A percentile compares a stretch with the other conserved stretches of the same genome.
phyloP scores from a whole-genome alignment of 2,113 vertebrate species.

The Dissostichus mawsoni region DNA sequence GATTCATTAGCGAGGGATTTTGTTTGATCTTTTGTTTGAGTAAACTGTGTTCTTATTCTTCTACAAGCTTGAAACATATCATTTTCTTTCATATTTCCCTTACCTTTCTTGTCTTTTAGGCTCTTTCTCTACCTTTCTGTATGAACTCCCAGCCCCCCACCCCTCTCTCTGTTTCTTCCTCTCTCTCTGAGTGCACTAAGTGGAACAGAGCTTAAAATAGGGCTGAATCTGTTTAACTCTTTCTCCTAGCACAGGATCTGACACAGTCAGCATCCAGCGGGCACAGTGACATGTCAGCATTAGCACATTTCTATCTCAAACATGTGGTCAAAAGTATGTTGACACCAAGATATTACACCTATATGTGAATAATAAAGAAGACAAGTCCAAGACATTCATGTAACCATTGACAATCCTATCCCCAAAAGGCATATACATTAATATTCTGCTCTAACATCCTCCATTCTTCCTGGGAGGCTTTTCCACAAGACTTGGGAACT shows the following conservation, averaged over 20 bases:
- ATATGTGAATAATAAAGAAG: not conserved
- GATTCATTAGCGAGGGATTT: not conserved
- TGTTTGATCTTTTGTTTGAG: conserved; percentile 35
- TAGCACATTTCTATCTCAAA: not conserved
- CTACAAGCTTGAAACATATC: conserved; percentile 23
- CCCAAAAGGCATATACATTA: not conserved
- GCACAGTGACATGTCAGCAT: conserved; percentile 38
- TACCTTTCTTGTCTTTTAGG: conserved; percentile 25
- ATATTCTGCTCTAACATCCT: conserved; percentile 6
- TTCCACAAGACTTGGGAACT: not conserved
- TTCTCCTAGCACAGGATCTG: conserved; percentile 35
- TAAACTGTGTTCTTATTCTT: conserved; percentile 29
- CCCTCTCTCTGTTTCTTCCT: conserved; percentile 3
- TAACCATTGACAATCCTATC: no score
- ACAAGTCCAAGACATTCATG: no score
- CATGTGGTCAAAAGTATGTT: not conserved
- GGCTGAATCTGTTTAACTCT: conserved; percentile 33
- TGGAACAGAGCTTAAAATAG: conserved; percentile 74
- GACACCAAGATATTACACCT: not conserved
- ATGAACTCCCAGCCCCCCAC: not conserved
- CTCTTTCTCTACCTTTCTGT: conserved; percentile 14
- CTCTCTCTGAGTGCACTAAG: conserved; percentile 60
- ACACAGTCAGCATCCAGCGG: conserved; percentile 42
- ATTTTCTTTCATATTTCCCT: conserved; percentile 31
- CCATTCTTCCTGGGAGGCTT: not conserved